phyloP scores from a whole-genome alignment of 1,140 invertebrate species.

The Musca vetustissima region DNA sequence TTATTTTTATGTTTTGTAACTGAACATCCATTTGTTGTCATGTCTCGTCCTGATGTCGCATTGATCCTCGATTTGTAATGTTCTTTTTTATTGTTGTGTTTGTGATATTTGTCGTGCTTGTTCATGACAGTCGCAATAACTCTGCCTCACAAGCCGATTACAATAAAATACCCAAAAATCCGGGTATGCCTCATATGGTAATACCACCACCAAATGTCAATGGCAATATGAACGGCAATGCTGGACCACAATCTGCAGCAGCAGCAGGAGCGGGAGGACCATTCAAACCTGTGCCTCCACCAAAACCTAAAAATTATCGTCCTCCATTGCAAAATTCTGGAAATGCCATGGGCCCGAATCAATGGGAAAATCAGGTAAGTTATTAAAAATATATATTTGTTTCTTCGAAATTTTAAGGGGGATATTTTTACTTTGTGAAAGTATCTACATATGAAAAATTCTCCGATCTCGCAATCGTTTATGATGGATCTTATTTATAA shows the following conservation, averaged over 20 bases:
- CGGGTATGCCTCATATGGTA: conserved; percentile 34
- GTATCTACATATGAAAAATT: too few relatives aligned
- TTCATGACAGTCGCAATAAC: conserved; percentile 58
- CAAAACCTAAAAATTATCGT: conserved; percentile 88
- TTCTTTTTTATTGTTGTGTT: conserved; percentile 21
- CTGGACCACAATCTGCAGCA: too few relatives aligned
- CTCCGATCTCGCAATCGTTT: too few relatives aligned
- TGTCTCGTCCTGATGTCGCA: conserved; percentile 3
- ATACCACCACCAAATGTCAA: conserved; percentile 40
- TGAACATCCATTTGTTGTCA: background rate
- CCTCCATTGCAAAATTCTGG: conserved; percentile 61
- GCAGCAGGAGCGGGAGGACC: conserved; percentile 56
- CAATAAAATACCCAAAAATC: conserved; percentile 51
- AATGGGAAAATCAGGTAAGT: conserved; percentile 54
- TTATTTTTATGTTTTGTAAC: too few relatives aligned
- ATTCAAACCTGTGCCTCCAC: conserved; percentile 87
- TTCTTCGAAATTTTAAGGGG: too few relatives aligned
- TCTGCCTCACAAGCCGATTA: conserved; percentile 62
- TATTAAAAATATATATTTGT: background rate
- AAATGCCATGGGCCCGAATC: conserved; percentile 37
- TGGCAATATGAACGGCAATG: conserved; percentile 46
- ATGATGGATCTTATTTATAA: too few relatives aligned
- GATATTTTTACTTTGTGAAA: too few relatives aligned
- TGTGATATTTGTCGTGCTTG: background rate
- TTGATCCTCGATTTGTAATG: conserved; percentile 6